phyloP scores from a whole-genome alignment of 2,113 vertebrate species.

The Micromys minutus region DNA sequence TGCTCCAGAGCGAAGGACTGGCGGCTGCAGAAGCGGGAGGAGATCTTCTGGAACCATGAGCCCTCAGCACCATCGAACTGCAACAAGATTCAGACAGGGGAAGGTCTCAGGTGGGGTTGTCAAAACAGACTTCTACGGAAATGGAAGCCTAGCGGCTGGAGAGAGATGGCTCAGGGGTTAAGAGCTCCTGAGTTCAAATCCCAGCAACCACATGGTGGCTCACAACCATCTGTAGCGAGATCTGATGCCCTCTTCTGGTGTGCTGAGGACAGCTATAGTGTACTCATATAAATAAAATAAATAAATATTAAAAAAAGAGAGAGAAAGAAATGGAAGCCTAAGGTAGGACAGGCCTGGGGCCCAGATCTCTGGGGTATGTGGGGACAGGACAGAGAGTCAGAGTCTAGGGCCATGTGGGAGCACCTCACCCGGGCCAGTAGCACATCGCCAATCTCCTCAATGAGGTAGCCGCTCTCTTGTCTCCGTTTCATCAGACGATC shows the following conservation, averaged over 20 bases:
- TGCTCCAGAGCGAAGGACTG: conserved; percentile 93
- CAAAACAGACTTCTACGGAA: too few relatives aligned
- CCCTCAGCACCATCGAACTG: conserved; percentile 93
- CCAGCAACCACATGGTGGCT: too few relatives aligned
- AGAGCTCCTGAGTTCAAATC: too few relatives aligned
- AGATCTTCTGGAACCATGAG: conserved; percentile 95
- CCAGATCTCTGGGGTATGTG: background rate
- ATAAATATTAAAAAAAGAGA: too few relatives aligned
- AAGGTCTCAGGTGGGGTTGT: conserved; percentile 33
- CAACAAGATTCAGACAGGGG: conserved; percentile 38
- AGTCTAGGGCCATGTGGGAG: accelerated
- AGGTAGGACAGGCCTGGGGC: background rate
- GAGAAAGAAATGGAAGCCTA: too few relatives aligned
- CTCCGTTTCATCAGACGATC: conserved; percentile 91
- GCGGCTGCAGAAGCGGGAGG: conserved; percentile 94
- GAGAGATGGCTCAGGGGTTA: too few relatives aligned
- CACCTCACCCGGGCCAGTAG: conserved; percentile 90
- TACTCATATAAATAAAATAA: too few relatives aligned
- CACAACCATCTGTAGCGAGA: too few relatives aligned
- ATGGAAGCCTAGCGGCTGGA: background rate
- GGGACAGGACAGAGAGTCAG: too few relatives aligned
- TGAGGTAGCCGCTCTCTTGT: conserved; percentile 87
- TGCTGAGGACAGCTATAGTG: too few relatives aligned
- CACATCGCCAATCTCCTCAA: conserved; percentile 89
- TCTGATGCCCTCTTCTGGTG: too few relatives aligned